Conservation (phyloP, 2,797 vertebrate genomes). For the Helostoma temminkii region DNA sequence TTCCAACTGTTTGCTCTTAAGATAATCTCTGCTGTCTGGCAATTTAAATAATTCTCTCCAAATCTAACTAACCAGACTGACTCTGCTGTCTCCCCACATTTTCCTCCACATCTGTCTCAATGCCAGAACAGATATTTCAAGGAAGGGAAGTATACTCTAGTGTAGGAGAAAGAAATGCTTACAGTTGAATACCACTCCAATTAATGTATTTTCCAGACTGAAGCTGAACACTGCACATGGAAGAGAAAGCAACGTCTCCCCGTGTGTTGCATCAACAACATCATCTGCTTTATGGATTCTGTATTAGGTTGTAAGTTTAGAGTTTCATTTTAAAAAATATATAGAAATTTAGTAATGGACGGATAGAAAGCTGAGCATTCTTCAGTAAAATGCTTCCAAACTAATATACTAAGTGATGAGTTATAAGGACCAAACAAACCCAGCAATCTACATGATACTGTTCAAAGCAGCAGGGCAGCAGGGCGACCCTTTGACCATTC, state of each 20-base stretch:
- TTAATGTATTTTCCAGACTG: conserved; percentile 40
- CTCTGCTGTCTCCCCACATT: conserved; percentile 46
- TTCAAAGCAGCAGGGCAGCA: not conserved
- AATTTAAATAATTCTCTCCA: conserved; percentile 22
- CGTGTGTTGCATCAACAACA: conserved; percentile 12
- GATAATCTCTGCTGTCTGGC: conserved; percentile 22
- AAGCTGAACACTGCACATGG: conserved; percentile 3
- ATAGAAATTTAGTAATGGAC: not conserved
- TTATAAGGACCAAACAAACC: not conserved
- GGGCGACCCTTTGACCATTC: not conserved
- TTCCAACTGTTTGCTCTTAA: conserved; percentile 6
- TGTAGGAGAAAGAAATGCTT: conserved; percentile 21
- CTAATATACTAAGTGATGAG: not conserved
- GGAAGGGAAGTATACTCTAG: conserved; percentile 1
- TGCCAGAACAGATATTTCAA: conserved; percentile 42
- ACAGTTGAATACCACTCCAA: conserved; percentile 9
- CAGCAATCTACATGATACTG: not conserved
- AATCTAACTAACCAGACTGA: conserved; percentile 29
- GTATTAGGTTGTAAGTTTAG: not conserved
- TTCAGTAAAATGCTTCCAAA: not conserved
- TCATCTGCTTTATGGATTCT: conserved; percentile 17
- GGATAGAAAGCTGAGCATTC: not conserved
- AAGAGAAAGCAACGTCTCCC: not conserved
- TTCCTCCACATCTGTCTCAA: conserved; percentile 30
- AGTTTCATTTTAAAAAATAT: conserved; percentile 5